Evolutionary conservation across 2,113 vertebrate species (phyloP).

Genomic region (Poeciliopsis occidentalis): DNA sequence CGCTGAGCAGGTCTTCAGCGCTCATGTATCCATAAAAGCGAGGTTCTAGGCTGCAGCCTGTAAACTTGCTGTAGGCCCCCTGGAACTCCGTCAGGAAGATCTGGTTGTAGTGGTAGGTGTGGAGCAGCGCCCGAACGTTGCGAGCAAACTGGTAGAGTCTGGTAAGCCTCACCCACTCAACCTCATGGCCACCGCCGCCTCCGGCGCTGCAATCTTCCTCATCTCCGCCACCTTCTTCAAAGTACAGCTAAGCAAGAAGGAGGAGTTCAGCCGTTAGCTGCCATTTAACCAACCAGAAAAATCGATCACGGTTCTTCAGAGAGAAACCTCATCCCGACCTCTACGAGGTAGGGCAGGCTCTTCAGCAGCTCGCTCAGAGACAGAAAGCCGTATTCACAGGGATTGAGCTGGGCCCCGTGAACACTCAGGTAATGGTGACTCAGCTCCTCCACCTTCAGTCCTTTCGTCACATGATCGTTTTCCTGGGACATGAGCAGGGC

Average conservation of each 20-base stretch:
- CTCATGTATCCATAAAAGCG: conserved; percentile 86
- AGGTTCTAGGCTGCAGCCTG: conserved; percentile 85
- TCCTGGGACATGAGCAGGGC: conserved; percentile 93
- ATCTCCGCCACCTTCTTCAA: conserved; percentile 64
- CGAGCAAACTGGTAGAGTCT: conserved; percentile 93
- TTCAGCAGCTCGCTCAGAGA: conserved; percentile 92
- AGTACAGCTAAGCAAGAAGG: conserved; percentile 81
- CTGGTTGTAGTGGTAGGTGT: conserved; percentile 98
- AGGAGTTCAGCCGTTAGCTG: background rate
- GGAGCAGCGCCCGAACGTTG: conserved; percentile 89
- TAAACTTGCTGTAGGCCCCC: conserved; percentile 90
- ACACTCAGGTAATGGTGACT: conserved; percentile 80
- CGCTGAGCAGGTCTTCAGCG: conserved; percentile 89
- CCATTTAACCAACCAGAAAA: background rate
- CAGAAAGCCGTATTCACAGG: conserved; percentile 97
- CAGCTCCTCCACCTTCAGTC: conserved; percentile 84
- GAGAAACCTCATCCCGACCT: conserved; percentile 75
- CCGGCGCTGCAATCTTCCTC: conserved; percentile 29
- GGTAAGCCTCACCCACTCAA: conserved; percentile 89
- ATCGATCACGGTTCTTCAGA: background rate
- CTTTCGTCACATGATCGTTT: conserved; percentile 59
- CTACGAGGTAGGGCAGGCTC: conserved; percentile 93
- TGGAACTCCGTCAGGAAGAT: conserved; percentile 95
- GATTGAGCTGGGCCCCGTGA: conserved; percentile 85
- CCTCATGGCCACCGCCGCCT: conserved; percentile 14